These are phyloP conservation scores for Prinia subflava DNA, from an alignment of 2,113 vertebrate species.

Conservation along the genomic window DNA sequence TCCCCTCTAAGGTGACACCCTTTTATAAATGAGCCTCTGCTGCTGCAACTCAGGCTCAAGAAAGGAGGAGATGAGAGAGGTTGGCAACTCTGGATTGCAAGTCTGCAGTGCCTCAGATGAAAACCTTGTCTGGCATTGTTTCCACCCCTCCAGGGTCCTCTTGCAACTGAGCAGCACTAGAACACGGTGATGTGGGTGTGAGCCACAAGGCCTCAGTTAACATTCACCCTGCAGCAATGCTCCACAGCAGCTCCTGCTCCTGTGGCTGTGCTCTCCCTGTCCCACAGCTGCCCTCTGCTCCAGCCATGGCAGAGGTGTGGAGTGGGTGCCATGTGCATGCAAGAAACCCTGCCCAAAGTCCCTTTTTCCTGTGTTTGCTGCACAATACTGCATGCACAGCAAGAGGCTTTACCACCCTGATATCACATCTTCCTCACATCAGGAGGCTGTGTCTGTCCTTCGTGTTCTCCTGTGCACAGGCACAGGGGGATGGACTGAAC, in stretches of 20 bases:
- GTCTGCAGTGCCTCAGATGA: too few species aligned
- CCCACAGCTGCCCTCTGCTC: not conserved
- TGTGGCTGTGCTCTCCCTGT: not conserved
- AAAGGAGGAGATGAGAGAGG: not conserved
- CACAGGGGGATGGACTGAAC: not conserved
- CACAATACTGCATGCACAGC: not conserved
- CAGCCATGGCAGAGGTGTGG: not conserved
- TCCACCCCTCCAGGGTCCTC: not conserved
- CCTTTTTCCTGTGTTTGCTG: not conserved
- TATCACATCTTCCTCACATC: not conserved
- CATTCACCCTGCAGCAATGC: not conserved
- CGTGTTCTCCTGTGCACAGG: fast-evolving
- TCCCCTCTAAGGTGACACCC: not conserved
- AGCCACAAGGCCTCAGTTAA: not conserved
- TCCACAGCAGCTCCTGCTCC: not conserved
- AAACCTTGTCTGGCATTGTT: fast-evolving
- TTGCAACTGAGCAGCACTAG: not conserved
- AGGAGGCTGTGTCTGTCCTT: not conserved
- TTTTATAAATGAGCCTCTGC: not conserved
- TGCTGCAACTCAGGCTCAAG: not conserved
- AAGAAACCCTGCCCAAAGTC: not conserved
- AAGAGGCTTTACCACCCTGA: not conserved
- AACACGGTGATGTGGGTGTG: fast-evolving
- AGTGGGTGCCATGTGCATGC: not conserved
- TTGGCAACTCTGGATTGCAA: not conserved